Conservation (phyloP, 2,888 invertebrate genomes). For the Tetragonisca angustula region DNA sequence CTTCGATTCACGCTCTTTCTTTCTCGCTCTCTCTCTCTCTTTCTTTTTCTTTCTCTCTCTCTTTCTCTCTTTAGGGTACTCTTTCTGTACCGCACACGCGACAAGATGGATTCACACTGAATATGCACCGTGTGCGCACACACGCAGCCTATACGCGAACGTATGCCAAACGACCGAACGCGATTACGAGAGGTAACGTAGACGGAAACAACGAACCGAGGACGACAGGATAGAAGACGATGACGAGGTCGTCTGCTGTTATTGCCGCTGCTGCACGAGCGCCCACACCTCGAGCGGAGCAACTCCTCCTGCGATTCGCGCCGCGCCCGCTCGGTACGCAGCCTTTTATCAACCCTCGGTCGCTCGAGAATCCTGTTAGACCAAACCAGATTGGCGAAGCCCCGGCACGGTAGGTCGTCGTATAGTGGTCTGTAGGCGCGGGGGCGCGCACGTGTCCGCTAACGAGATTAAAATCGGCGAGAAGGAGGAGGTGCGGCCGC, state of each 20-base stretch:
- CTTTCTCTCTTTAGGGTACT: constrained; percentile 43
- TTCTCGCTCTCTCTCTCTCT: not conserved
- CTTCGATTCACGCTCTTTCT: constrained; percentile 2
- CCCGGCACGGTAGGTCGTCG: constrained; percentile 66
- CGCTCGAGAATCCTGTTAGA: constrained; percentile 89
- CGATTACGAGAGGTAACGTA: constrained; percentile 52
- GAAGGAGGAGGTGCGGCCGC: constrained; percentile 86
- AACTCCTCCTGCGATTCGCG: constrained; percentile 76
- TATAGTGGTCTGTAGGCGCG: constrained; percentile 66
- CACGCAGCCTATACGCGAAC: constrained; percentile 49
- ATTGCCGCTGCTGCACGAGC: constrained; percentile 66
- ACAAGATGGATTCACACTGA: constrained; percentile 52
- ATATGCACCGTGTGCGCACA: constrained; percentile 49
- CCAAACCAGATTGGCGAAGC: constrained; percentile 91
- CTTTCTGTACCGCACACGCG: constrained; percentile 56
- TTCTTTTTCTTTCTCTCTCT: constrained; percentile 26
- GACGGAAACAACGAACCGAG: constrained; percentile 50
- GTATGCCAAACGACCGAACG: constrained; percentile 49
- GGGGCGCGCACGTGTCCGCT: constrained; percentile 87
- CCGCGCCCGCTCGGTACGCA: constrained; percentile 78
- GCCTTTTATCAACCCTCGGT: constrained; percentile 86
- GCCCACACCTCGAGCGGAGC: constrained; percentile 69
- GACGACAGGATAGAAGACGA: constrained; percentile 49
- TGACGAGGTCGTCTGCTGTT: constrained; percentile 64
- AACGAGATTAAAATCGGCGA: constrained; percentile 88